Percentiles rank a stretch among this genome's conserved stretches.
Conservation (phyloP, 2,113 vertebrate genomes). For the Elaphurus davidianus region DNA sequence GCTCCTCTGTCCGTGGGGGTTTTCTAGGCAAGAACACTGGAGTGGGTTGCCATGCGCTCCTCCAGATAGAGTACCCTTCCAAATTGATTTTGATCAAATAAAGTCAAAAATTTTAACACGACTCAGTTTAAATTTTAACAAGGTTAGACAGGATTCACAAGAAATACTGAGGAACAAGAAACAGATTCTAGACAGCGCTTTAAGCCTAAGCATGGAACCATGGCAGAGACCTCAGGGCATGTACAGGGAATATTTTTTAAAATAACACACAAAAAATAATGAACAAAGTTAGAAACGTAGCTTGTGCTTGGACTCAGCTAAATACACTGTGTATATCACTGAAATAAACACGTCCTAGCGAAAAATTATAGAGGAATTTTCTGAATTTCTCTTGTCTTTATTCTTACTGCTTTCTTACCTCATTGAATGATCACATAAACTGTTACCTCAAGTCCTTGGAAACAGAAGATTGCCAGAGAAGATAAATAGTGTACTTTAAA, state of each 20-base stretch:
- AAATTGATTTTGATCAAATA: not conserved
- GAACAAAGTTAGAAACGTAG: not conserved
- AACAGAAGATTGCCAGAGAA: not conserved
- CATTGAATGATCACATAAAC: not conserved
- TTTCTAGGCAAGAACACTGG: not conserved
- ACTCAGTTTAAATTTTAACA: not conserved
- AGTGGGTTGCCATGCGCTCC: not conserved
- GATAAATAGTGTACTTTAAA: not conserved
- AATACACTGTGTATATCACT: not conserved
- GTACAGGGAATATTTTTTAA: not conserved
- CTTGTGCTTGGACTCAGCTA: not conserved
- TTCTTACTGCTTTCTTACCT: not conserved
- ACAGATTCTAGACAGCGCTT: not conserved
- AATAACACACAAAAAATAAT: not conserved
- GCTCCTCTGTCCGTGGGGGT: not conserved
- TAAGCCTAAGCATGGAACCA: not conserved
- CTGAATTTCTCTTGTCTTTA: not conserved
- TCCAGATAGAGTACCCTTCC: not conserved
- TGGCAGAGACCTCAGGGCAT: not conserved
- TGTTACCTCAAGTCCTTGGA: not conserved
- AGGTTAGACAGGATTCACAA: not conserved
- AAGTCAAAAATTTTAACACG: not conserved
- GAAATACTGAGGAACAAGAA: not conserved
- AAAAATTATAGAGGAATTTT: not conserved
- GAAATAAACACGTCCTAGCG: not conserved